A percentile compares a stretch with the other conserved stretches of the same genome.
Evolutionary conservation across 2,797 vertebrate genomes (phyloP).

Genomic region (Lates japonicus): DNA sequence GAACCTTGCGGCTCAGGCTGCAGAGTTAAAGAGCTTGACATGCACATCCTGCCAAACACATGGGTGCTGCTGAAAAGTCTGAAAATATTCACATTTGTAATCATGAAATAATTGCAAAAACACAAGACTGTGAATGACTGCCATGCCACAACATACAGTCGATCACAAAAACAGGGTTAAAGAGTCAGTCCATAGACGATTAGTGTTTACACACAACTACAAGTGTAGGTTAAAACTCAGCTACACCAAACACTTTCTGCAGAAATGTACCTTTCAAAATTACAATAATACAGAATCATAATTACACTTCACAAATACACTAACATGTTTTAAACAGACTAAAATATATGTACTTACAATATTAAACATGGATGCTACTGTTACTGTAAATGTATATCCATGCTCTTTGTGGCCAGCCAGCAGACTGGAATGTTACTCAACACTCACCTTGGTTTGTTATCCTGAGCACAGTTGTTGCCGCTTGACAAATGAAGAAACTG

Average conservation of each 20-base stretch:
- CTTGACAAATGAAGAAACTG: slow-evolving; percentile 75
- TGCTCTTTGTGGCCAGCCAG: slow-evolving; percentile 38
- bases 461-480: slow-evolving; percentile 70
- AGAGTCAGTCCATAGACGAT: background rate
- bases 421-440: slow-evolving; percentile 63
- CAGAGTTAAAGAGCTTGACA: background rate
- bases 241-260: background rate
- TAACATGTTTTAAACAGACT: slow-evolving; percentile 4
- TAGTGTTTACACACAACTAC: background rate
- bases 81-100: background rate
- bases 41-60: background rate
- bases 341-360: slow-evolving; percentile 50
- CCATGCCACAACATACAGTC: background rate
- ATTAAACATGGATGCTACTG: slow-evolving; percentile 21
- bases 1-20: background rate
- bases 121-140: background rate
- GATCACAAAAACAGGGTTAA: background rate
- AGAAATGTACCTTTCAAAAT: background rate
- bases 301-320: background rate
- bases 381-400: slow-evolving; percentile 40
- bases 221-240: background rate
- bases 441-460: slow-evolving; percentile 72
- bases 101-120: background rate
- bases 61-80: background rate
- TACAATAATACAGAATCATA: background rate